These are phyloP conservation scores for Siphonodentalium dalli DNA, from an alignment of 2,888 invertebrate species.

Conservation along the genomic window DNA sequence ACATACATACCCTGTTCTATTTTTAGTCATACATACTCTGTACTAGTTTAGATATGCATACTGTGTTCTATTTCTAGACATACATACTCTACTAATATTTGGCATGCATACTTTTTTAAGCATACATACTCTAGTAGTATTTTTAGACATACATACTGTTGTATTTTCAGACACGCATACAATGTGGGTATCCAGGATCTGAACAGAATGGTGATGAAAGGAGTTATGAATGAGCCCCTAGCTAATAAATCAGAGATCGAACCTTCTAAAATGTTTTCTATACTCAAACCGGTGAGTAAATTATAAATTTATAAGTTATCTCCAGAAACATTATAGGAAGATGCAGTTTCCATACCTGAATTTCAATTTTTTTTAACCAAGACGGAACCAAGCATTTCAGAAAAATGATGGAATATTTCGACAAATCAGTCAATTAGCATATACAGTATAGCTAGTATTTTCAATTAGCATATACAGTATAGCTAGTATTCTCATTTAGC, in stretches of 20 bases:
- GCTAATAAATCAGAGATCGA: conserved; percentile 29
- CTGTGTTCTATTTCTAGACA: too few species aligned
- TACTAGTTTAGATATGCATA: too few species aligned
- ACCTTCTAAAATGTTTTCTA: conserved; percentile 28
- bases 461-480: too few species aligned
- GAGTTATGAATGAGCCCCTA: conserved; percentile 69
- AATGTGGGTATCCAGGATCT: conserved; percentile 91
- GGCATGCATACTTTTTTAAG: too few species aligned
- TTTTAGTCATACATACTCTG: too few species aligned
- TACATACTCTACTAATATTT: too few species aligned
- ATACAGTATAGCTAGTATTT: too few species aligned
- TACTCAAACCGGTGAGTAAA: conserved; percentile 36
- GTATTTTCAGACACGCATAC: conserved; percentile 77
- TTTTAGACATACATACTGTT: background rate
- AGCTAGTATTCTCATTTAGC: too few species aligned
- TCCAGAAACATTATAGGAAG: background rate
- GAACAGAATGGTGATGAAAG: conserved; percentile 81
- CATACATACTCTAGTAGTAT: too few species aligned
- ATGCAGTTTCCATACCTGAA: background rate
- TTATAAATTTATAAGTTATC: background rate
- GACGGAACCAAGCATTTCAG: background rate
- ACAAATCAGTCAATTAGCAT: too few species aligned
- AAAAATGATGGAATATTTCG: background rate
- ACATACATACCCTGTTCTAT: too few species aligned
- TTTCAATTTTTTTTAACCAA: background rate